Conservation (phyloP, 2,113 vertebrate genomes). For the Otis tarda region DNA sequence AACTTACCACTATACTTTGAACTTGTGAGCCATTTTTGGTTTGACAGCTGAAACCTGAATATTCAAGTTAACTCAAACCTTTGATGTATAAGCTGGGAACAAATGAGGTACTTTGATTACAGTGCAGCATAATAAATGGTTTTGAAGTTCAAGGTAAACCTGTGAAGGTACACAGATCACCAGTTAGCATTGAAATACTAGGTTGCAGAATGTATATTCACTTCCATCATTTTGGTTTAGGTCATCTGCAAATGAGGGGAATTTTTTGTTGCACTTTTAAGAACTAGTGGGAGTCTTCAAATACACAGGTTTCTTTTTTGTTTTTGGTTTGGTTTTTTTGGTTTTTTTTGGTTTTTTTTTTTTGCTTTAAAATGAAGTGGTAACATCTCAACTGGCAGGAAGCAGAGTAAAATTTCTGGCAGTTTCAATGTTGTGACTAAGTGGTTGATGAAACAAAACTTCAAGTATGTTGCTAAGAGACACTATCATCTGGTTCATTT, state of each 20-base stretch:
- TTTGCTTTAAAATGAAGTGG: background rate
- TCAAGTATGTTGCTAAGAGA: background rate
- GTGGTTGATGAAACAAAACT: background rate
- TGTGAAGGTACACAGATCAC: background rate
- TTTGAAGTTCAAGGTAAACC: background rate
- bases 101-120: background rate
- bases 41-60: background rate
- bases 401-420: background rate
- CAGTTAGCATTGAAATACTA: background rate
- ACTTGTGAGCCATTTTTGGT: background rate
- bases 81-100: background rate
- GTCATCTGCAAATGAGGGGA: background rate
- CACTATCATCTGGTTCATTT: background rate
- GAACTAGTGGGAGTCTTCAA: background rate
- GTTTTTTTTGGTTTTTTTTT: background rate
- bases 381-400: background rate
- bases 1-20: background rate
- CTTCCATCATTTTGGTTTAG: background rate
- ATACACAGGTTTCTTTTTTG: background rate
- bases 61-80: background rate
- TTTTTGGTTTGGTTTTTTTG: background rate
- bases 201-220: background rate
- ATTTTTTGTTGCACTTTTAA: background rate
- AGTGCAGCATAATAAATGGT: background rate
- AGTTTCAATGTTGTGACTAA: background rate